phyloP scores from a whole-genome alignment of 2,888 invertebrate genomes.

The Bembecia ichneumoniformis region DNA sequence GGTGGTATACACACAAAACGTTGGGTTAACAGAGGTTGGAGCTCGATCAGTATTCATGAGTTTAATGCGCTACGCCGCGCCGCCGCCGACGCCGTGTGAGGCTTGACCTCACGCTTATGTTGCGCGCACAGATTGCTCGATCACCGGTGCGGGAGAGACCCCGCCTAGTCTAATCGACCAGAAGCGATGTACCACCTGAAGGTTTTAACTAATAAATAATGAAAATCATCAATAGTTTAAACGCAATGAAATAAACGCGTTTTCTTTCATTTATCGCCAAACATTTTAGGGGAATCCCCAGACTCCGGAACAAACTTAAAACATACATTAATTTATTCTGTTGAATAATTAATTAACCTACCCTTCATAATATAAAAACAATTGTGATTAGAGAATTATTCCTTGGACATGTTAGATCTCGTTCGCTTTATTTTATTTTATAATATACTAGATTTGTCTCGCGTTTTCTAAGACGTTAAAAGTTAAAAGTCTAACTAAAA shows the following conservation, averaged over 20 bases:
- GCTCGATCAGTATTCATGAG: slow-evolving; percentile 57
- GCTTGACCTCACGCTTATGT: slow-evolving; percentile 23
- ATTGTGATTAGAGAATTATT: no score
- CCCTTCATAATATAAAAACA: no score
- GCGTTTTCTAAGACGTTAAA: no score
- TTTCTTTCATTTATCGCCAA: not conserved
- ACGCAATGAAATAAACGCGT: not conserved
- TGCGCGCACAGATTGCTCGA: slow-evolving; percentile 38
- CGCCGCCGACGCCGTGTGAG: slow-evolving; percentile 7
- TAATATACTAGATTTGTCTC: no score
- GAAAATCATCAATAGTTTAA: no score
- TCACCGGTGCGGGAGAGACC: slow-evolving; percentile 11
- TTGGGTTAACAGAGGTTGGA: slow-evolving; percentile 9
- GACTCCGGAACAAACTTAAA: no score
- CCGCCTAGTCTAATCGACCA: slow-evolving; percentile 51
- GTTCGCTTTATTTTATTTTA: no score
- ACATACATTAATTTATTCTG: no score
- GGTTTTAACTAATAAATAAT: slow-evolving; percentile 11
- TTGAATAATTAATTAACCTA: no score
- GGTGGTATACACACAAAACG: not conserved
- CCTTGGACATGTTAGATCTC: no score
- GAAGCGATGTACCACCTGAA: slow-evolving; percentile 53
- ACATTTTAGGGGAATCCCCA: no score
- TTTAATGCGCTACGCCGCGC: slow-evolving; percentile 51
- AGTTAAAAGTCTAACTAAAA: no score